Base-by-base conservation (phyloP, 2,113 vertebrate species). In the Embiotoca jacksoni region DNA sequence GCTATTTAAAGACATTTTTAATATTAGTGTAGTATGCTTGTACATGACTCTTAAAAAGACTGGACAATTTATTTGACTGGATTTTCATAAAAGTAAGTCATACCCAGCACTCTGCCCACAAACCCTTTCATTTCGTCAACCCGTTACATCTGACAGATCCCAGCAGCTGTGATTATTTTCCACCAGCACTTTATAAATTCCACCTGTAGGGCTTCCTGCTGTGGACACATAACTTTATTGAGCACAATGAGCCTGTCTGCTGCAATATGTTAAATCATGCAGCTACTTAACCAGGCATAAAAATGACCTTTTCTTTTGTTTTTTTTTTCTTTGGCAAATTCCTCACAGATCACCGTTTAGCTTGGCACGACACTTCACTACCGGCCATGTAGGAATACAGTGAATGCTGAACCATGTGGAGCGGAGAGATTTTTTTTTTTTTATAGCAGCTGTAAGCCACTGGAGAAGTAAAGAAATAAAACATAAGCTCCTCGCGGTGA, bases 401-500 rank as follows among this genome's bases (percentile, higher is more conserved):
- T 7, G 2, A 31, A 36, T 3, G 67, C 33, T 15, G n/a, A 72
- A 31, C n/a, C 5, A 3, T 32, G 66, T 44, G 9, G 44, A 36
- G 67, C 14, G 46, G 33, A 59, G 60, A 36, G 39, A 44, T 13
- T 72, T 63, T 72, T 50, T 55, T 4, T 23, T 23, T 23, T 23
- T 23, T 23, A 23, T 23, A 23, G 23, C 57, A 47, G 66, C 58
- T 44, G 55, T 23, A 14, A 67, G 53, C 68, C 72, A 69, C 64
- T 71, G 76, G 70, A 30, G 62, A 78, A 71, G 70, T 84, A 83
- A 23, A 82, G 85, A 90, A 90, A 84, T 87, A 78, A 80, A 85
- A 83, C 75, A 59, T 78, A 75, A 71, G 68, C 49, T 79, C 30
- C 35, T 80, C 64, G 35, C 55, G 79, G 47, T 46, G 56, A 81